Base-by-base conservation (phyloP, 2,113 vertebrate genomes). In the Odobenus rosmarus region DNA sequence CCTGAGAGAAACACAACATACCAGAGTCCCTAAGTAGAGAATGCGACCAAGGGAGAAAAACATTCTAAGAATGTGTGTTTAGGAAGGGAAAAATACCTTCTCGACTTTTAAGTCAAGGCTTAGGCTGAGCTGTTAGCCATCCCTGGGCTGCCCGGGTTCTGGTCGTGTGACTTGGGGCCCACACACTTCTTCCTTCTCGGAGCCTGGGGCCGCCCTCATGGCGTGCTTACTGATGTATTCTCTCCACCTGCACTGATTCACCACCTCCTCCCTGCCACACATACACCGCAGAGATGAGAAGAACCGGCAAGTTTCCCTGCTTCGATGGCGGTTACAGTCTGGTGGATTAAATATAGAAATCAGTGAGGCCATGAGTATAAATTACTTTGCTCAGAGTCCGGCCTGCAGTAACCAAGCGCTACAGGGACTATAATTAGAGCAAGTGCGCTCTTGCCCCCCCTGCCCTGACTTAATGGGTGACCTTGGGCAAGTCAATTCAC, bases 301-400 rank as follows among this genome's bases (percentile, higher is more conserved):
- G 88, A 57, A 13, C 3, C 85, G 80, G 79, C 91, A 86, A 39
- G 46, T n/a, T 89, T 85, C 86, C 82, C 31, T n/a, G 89, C 61
- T 77, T 36, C 4, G 71, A 51, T 79, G 53, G 67, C 55, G 51
- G 79, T 72, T 95, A 95, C 86, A 95, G 97, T 97, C 92, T 94
- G 61, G 62, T 80, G 55, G 89, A 89, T 83, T 95, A 97, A 98
- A 97, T 97, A 96, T 98, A 98, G 97, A 92, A 86, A n/a, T 69
- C 39, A 36, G 33, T 57, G 93, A 82, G 83, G 93, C 89, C 86
- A 55, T 62, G 72, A 49, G 51, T 90, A 81, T 80, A 92, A 89
- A 93, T 21, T 83, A 49, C 72, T 91, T 85, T 87, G 84, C 55
- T 69, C 74, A n/a, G 53, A 93, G 88, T 53, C 74, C 55, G 12